Percentiles rank a stretch among this genome's conserved stretches.
These are phyloP conservation scores for Chelonia mydas DNA, from an alignment of 2,797 vertebrate species.

Conservation along the genomic window DNA sequence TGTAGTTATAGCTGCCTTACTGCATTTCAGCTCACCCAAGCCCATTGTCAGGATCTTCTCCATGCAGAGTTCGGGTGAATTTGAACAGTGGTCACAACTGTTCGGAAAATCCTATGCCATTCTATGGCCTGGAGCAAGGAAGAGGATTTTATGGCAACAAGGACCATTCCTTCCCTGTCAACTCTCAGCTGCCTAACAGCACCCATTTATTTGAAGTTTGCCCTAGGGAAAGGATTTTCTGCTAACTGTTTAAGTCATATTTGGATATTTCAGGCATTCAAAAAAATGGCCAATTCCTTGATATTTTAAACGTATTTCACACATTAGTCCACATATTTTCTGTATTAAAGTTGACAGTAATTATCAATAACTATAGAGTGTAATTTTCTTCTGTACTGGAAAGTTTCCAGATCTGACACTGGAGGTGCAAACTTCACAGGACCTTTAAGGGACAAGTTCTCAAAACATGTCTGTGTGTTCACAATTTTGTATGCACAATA, in stretches of 20 bases:
- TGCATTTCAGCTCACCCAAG: background rate
- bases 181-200: accelerated
- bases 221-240: background rate
- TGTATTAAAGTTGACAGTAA: background rate
- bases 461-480: background rate
- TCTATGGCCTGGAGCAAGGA: background rate
- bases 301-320: background rate
- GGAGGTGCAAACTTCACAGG: background rate
- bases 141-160: background rate
- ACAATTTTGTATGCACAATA: accelerated
- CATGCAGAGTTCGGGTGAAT: background rate
- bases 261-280: background rate
- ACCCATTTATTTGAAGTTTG: accelerated
- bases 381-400: background rate
- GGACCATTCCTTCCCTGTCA: background rate
- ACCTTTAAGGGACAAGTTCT: background rate
- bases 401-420: background rate
- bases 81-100: background rate
- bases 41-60: background rate
- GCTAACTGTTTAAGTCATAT: background rate
- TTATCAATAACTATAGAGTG: background rate
- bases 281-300: background rate
- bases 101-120: background rate
- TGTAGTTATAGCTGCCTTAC: accelerated
- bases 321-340: background rate